Evolutionary conservation across 2,888 invertebrate species (phyloP).

Genomic region (Syritta pipiens): DNA sequence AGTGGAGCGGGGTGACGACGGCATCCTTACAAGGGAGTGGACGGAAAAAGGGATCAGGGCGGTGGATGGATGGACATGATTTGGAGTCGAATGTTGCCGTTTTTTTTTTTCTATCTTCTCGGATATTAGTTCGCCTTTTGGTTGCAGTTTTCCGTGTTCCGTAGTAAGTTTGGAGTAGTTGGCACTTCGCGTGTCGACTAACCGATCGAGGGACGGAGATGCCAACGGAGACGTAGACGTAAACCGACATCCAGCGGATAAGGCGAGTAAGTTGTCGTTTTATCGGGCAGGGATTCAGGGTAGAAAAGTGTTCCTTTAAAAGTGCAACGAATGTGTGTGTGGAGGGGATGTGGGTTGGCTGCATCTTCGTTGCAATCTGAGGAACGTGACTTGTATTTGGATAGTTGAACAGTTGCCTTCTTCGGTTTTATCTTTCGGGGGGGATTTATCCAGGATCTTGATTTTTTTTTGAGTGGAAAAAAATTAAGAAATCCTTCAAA

Average conservation of each 20-base stretch:
- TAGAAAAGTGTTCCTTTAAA: not conserved
- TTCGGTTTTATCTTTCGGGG: conserved; percentile 25
- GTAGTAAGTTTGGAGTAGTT: conserved; percentile 47
- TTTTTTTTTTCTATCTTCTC: too few species aligned
- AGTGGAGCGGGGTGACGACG: too few species aligned
- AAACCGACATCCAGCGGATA: conserved; percentile 36
- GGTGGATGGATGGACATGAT: conserved; percentile 42
- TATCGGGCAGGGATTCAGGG: conserved; percentile 17
- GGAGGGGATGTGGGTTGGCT: conserved; percentile 15
- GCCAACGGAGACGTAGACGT: conserved; percentile 5
- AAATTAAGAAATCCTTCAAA: conserved; percentile 36
- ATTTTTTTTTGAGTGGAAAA: not conserved
- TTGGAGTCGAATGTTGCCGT: conserved; percentile 42
- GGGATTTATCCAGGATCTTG: not conserved
- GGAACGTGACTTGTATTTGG: conserved; percentile 45
- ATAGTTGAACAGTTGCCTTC: conserved; percentile 23
- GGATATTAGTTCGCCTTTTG: conserved; percentile 40
- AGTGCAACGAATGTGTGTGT: not conserved
- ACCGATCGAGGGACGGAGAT: conserved; percentile 23
- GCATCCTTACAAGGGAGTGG: conserved; percentile 11
- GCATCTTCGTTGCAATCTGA: conserved; percentile 50
- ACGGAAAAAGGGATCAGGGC: conserved; percentile 1
- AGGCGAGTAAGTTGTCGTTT: conserved; percentile 46
- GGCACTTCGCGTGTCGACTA: conserved; percentile 28
- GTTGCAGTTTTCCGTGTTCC: conserved; percentile 21